Evolutionary conservation across 2,113 vertebrate genomes (phyloP).

Genomic region (Hiodon tergisus): DNA sequence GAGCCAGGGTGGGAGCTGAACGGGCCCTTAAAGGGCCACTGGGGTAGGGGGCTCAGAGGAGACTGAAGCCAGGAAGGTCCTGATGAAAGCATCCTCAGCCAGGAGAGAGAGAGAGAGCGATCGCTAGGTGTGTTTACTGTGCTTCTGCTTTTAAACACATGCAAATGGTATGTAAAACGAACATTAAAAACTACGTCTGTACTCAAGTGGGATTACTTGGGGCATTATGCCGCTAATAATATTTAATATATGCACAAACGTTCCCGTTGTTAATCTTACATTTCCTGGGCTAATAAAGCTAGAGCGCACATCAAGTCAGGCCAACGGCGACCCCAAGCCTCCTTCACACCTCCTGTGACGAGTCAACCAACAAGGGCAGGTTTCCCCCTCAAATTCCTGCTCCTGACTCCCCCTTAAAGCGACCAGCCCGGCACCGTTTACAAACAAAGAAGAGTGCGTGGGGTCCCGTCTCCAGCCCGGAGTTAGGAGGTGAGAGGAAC

Average conservation of each 20-base stretch:
- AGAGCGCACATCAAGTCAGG: background rate
- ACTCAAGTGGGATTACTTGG: conserved; percentile 29
- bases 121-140: background rate
- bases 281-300: conserved; percentile 18
- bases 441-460: background rate
- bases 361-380: too few relatives aligned
- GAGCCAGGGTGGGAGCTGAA: background rate
- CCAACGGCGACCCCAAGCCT: background rate
- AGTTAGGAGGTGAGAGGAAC: background rate
- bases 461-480: background rate
- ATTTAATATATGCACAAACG: conserved; percentile 34
- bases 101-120: background rate
- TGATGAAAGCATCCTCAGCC: conserved; percentile 15
- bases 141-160: conserved; percentile 16
- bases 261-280: conserved; percentile 16
- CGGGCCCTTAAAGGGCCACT: background rate
- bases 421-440: background rate
- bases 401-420: background rate
- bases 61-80: conserved; percentile 8
- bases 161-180: conserved; percentile 32
- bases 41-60: background rate
- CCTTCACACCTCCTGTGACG: too few relatives aligned
- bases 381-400: background rate
- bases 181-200: conserved; percentile 27
- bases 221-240: conserved; percentile 26